These are phyloP conservation scores for Buceros bicornis DNA, from an alignment of 2,797 vertebrate genomes.

Conservation along the genomic window DNA sequence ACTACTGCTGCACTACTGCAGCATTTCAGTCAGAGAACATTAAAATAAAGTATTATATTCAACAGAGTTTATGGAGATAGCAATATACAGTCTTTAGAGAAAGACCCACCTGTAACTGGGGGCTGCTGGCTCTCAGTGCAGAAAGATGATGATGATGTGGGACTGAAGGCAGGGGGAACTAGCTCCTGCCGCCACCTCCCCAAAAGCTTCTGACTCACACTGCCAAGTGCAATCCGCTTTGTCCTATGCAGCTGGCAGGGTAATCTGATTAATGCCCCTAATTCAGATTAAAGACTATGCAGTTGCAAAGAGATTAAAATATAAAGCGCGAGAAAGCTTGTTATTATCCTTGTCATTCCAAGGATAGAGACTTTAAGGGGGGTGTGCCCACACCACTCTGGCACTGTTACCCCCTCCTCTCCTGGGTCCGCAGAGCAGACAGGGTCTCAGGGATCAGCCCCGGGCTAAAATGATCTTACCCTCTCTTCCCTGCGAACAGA, in stretches of 20 bases:
- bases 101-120: fast-evolving
- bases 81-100: fast-evolving
- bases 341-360: not conserved
- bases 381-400: fast-evolving
- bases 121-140: fast-evolving
- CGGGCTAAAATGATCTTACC: not conserved
- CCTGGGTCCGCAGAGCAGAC: no score
- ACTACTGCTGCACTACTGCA: not conserved
- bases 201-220: not conserved
- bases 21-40: not conserved
- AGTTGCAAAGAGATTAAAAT: not conserved
- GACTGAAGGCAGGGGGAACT: not conserved
- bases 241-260: fast-evolving
- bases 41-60: not conserved
- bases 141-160: not conserved
- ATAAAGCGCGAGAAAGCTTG: not conserved
- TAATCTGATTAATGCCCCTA: not conserved
- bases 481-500: fast-evolving
- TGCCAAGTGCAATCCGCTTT: not conserved
- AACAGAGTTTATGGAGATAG: fast-evolving
- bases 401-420: fast-evolving
- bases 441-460: not conserved
- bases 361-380: not conserved
- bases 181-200: not conserved
- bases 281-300: not conserved